Conservation (phyloP, 2,797 vertebrate genomes). For the Phoeniculus purpureus region DNA sequence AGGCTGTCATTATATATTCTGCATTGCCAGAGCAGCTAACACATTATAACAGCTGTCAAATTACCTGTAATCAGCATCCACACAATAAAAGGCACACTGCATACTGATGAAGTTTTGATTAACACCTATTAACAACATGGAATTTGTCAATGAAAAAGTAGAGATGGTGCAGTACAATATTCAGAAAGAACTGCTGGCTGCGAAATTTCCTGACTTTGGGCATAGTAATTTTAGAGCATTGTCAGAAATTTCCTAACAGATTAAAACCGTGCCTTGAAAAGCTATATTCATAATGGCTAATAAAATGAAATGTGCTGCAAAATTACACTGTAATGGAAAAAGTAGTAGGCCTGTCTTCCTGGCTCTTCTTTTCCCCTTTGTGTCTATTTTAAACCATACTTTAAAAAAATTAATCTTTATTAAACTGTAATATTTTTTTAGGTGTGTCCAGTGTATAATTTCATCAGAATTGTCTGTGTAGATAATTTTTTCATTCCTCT, state of each 20-base stretch:
- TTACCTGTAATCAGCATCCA: slow-evolving; percentile 64
- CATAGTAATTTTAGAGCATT: slow-evolving; percentile 16
- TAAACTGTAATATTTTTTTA: background rate
- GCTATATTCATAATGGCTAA: background rate
- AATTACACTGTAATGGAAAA: background rate
- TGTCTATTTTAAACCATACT: background rate
- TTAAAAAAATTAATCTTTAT: too few species aligned
- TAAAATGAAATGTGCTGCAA: background rate
- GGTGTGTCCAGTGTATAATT: background rate
- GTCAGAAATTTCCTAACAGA: background rate
- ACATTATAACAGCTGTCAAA: slow-evolving; percentile 50
- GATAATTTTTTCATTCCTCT: background rate
- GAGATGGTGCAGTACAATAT: background rate
- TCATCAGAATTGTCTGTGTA: background rate
- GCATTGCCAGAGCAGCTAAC: slow-evolving; percentile 34
- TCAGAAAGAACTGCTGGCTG: background rate
- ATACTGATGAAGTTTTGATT: slow-evolving; percentile 53
- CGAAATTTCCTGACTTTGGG: slow-evolving; percentile 3
- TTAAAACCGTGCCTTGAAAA: slow-evolving; percentile 13
- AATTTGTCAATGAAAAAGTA: slow-evolving; percentile 41
- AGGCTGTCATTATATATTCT: slow-evolving; percentile 31
- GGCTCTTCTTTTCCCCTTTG: background rate
- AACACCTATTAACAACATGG: slow-evolving; percentile 29
- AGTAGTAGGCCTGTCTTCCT: background rate
- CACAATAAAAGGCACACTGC: slow-evolving; percentile 41